These are phyloP conservation scores for Asobara japonica DNA, from an alignment of 1,140 invertebrate species.

Conservation along the genomic window DNA sequence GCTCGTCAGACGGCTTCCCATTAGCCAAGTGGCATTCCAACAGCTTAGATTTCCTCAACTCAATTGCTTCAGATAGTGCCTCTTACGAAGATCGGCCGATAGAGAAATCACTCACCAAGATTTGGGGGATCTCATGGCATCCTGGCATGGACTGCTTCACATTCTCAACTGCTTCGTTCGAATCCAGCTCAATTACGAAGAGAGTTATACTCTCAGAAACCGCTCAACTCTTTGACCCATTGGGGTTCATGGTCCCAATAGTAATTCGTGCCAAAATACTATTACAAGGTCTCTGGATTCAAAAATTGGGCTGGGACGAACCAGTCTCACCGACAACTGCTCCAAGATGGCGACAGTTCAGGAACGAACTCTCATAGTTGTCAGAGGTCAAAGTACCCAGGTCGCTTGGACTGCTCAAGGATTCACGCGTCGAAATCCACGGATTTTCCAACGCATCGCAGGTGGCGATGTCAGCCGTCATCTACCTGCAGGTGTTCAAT, in stretches of 20 bases:
- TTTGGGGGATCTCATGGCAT: too few relatives aligned
- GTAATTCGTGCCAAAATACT: conserved; percentile 34
- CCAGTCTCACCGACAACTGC: conserved; percentile 13
- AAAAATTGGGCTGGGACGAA: conserved; percentile 38
- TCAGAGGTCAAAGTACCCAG: conserved; percentile 35
- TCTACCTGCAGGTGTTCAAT: conserved; percentile 29
- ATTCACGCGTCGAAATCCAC: conserved; percentile 38
- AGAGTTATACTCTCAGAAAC: conserved; percentile 21
- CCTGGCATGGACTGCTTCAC: conserved; percentile 4
- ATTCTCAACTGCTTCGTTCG: background rate
- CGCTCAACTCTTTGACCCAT: conserved; percentile 30
- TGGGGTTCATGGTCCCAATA: conserved; percentile 28
- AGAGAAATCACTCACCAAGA: background rate
- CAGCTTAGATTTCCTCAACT: background rate
- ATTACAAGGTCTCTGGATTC: conserved; percentile 36
- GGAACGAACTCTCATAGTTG: conserved; percentile 26
- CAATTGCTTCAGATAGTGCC: background rate
- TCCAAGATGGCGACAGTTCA: conserved; percentile 5
- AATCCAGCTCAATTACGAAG: background rate
- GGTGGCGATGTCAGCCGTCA: conserved; percentile 32
- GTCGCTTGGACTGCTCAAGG: conserved; percentile 20
- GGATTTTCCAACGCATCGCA: conserved; percentile 45
- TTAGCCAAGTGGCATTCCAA: conserved; percentile 27
- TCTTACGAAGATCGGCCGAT: background rate
- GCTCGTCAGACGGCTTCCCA: conserved; percentile 13